A percentile compares a stretch with the other conserved stretches of the same genome.
Conservation (phyloP, 30 jellyfish, hydroid and myxozoan species). For the Hydractinia symbiolongicarpus region DNA sequence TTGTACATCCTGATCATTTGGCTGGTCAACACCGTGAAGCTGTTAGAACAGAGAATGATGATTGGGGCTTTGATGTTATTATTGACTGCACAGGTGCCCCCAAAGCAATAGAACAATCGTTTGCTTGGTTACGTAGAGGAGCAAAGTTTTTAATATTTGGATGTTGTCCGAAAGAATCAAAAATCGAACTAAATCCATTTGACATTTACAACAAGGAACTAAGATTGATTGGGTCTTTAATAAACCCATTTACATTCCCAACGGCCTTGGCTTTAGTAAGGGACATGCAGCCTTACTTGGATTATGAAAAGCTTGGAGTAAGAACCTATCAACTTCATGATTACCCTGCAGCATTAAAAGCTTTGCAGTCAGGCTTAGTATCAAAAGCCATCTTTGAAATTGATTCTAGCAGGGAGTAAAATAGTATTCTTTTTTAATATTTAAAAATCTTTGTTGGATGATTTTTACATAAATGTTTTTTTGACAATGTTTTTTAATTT, state of each 20-base stretch:
- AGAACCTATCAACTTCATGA: slow-evolving; percentile 55
- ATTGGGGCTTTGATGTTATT: slow-evolving; percentile 94
- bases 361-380: slow-evolving; percentile 54
- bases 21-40: slow-evolving; percentile 63
- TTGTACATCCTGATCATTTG: slow-evolving; percentile 86
- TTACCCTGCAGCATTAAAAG: slow-evolving; percentile 72
- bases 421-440: neutral
- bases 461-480: too few species aligned
- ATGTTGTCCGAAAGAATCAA: slow-evolving; percentile 75
- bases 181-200: slow-evolving; percentile 74
- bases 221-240: slow-evolving; percentile 71
- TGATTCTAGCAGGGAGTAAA: slow-evolving; percentile 1
- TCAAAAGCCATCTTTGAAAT: slow-evolving; percentile 81
- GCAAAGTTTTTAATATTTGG: slow-evolving; percentile 78
- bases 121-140: slow-evolving; percentile 71
- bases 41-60: slow-evolving; percentile 44
- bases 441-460: too few species aligned
- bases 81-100: slow-evolving; percentile 97
- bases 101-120: slow-evolving; percentile 80
- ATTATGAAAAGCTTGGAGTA: slow-evolving; percentile 55
- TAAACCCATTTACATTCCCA: slow-evolving; percentile 93
- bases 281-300: slow-evolving; percentile 79
- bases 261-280: slow-evolving; percentile 65
- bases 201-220: slow-evolving; percentile 79
- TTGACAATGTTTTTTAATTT: too few species aligned